These are phyloP conservation scores for Hypomesus transpacificus DNA, from an alignment of 2,113 vertebrate species.

Conservation along the genomic window DNA sequence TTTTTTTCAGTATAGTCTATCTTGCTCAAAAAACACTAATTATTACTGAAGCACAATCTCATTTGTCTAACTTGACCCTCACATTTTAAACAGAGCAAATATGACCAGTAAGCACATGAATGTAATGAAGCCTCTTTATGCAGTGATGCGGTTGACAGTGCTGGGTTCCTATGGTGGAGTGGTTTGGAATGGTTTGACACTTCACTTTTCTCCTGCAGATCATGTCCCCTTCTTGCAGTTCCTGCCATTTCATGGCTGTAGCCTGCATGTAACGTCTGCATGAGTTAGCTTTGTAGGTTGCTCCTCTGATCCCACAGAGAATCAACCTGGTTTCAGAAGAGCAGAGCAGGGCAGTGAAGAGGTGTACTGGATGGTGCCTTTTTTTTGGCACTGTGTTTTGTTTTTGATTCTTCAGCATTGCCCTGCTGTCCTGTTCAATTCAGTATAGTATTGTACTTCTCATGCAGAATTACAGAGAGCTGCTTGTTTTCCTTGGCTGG, in stretches of 20 bases:
- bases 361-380: background rate
- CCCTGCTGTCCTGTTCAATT: background rate
- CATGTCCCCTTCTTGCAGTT: slow-evolving; percentile 21
- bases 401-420: background rate
- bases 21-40: too few relatives aligned
- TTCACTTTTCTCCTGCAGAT: slow-evolving; percentile 41
- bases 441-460: background rate
- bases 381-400: too few relatives aligned
- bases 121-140: background rate
- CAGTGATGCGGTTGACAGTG: background rate
- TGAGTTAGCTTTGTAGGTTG: slow-evolving; percentile 25
- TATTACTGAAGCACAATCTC: too few relatives aligned
- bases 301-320: slow-evolving; percentile 4
- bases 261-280: slow-evolving; percentile 66
- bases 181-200: slow-evolving; percentile 23
- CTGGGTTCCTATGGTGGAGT: slow-evolving; percentile 23
- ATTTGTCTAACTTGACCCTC: too few relatives aligned
- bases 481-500: slow-evolving; percentile 6
- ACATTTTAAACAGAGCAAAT: background rate
- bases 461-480: background rate
- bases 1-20: too few relatives aligned
- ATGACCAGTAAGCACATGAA: background rate
- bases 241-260: slow-evolving; percentile 52
- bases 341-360: background rate
- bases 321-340: background rate